A percentile compares a stretch with the other conserved stretches of the same genome.
Conservation (phyloP, 2,113 vertebrate species). For the Pygoscelis adeliae region DNA sequence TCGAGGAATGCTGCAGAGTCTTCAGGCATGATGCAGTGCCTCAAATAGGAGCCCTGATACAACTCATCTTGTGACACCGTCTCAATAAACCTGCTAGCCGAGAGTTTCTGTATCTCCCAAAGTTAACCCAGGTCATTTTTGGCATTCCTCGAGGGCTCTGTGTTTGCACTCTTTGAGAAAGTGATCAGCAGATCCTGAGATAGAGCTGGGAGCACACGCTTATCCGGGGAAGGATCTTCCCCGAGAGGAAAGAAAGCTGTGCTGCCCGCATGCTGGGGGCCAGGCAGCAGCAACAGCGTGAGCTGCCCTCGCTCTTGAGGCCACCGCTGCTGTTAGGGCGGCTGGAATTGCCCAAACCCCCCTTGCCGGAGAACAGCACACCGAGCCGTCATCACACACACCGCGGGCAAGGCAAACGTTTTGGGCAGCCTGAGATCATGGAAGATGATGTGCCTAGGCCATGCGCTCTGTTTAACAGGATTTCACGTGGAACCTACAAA, state of each 20-base stretch:
- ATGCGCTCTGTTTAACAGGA: rapidly evolving
- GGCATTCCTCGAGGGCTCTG: not conserved
- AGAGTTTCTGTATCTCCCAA: conserved; percentile 5
- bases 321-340: not conserved
- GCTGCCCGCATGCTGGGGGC: rapidly evolving
- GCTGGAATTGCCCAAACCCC: not conserved
- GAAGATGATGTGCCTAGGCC: not conserved
- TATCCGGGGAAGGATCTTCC: not conserved
- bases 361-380: not conserved
- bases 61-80: conserved; percentile 30
- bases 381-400: rapidly evolving
- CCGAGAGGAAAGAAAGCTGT: not conserved
- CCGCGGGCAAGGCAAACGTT: not conserved
- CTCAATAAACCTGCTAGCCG: not conserved
- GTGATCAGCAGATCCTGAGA: not conserved
- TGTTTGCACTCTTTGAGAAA: not conserved
- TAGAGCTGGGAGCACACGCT: not conserved
- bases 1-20: conserved; percentile 8
- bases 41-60: conserved; percentile 46
- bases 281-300: not conserved
- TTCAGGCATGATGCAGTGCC: conserved; percentile 41
- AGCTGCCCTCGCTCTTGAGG: not conserved
- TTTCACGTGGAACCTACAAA: not conserved
- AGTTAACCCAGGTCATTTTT: conserved; percentile 22
- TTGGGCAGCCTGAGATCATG: not conserved